Evolutionary conservation across 2,113 vertebrate species (phyloP).

Genomic region (Manacus vitellinus): DNA sequence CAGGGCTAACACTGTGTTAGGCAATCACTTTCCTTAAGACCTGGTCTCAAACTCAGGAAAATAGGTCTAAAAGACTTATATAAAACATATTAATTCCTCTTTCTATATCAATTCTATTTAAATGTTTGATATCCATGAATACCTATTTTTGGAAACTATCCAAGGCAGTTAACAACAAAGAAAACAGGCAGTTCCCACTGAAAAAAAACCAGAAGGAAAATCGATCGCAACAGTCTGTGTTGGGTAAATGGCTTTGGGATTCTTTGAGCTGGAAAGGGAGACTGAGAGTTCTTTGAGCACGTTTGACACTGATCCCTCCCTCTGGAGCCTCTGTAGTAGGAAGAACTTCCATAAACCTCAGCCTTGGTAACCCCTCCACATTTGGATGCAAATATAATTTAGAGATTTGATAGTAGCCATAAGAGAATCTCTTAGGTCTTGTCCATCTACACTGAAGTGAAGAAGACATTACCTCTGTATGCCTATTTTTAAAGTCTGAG

Average conservation of each 20-base stretch:
- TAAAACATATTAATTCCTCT: background rate
- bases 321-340: background rate
- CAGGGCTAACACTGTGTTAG: background rate
- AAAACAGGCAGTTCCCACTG: background rate
- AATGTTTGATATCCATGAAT: background rate
- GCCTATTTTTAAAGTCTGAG: background rate
- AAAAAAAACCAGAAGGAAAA: background rate
- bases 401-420: background rate
- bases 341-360: background rate
- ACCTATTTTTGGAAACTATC: background rate
- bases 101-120: background rate
- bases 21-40: background rate
- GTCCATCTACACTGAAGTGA: background rate
- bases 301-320: background rate
- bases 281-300: background rate
- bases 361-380: background rate
- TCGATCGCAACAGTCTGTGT: fast-evolving
- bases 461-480: too few species aligned
- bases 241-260: background rate
- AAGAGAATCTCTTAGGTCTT: background rate
- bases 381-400: background rate
- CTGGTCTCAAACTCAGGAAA: background rate
- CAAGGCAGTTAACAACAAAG: background rate
- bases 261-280: background rate
- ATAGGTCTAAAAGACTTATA: background rate